Evolutionary conservation across 2,113 vertebrate genomes (phyloP).

Genomic region (Plecotus auritus): DNA sequence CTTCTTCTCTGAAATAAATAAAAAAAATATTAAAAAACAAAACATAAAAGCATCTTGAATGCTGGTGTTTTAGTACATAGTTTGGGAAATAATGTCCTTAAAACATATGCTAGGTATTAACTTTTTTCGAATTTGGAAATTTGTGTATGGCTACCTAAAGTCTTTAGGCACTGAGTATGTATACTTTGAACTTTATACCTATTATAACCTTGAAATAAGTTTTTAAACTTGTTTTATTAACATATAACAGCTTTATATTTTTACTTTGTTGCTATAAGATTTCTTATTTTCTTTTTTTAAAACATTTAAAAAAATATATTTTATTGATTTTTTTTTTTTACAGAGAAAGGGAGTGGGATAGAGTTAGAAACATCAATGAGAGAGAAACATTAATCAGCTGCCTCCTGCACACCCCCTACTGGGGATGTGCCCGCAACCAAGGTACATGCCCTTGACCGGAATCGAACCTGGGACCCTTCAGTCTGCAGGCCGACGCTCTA

Average conservation of each 20-base stretch:
- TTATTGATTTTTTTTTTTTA: no score
- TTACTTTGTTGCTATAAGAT: background rate
- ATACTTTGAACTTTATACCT: background rate
- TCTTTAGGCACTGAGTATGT: background rate
- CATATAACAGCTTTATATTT: background rate
- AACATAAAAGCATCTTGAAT: background rate
- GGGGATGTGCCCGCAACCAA: no score
- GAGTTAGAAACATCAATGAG: no score
- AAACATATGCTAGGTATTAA: background rate
- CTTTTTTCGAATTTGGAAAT: conserved; percentile 6
- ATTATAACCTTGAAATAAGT: background rate
- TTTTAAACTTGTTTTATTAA: conserved; percentile 13
- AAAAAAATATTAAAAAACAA: background rate
- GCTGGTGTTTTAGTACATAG: background rate
- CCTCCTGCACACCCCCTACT: no score
- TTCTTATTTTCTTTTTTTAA: background rate
- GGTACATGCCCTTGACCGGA: no score
- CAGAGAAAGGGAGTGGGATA: no score
- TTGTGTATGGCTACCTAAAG: background rate
- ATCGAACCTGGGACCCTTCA: no score
- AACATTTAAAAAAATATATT: no score
- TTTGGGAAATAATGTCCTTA: background rate
- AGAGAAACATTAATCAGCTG: no score
- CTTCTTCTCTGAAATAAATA: no score
- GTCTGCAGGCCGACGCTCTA: no score